Evolutionary conservation across 2,113 vertebrate genomes (phyloP).

Genomic region (Megaceryle torquata): DNA sequence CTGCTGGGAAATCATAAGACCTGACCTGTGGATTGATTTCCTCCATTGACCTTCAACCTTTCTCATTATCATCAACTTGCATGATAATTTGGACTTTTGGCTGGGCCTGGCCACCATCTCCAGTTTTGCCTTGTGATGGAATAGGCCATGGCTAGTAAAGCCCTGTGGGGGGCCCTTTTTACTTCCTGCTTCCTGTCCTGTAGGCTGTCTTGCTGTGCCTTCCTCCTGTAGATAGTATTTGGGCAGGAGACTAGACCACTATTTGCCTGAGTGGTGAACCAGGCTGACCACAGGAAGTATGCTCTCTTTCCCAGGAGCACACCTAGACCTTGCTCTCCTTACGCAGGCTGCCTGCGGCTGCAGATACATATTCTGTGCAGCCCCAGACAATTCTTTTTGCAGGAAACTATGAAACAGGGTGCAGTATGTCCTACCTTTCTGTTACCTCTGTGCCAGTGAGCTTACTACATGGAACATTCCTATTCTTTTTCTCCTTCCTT

Average conservation of each 20-base stretch:
- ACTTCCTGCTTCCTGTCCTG: neutral
- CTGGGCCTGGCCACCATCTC: neutral
- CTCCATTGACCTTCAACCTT: neutral
- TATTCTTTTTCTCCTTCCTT: neutral
- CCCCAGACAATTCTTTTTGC: neutral
- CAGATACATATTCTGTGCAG: neutral
- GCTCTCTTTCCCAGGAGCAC: neutral
- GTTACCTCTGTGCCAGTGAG: neutral
- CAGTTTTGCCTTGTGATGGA: neutral
- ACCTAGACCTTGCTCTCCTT: neutral
- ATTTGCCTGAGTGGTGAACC: neutral
- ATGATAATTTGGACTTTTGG: neutral
- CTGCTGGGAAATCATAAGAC: neutral
- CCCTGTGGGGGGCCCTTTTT: neutral
- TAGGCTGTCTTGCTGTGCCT: neutral
- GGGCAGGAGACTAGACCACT: neutral
- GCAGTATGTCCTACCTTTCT: neutral
- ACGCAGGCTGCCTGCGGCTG: neutral
- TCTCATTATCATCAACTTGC: neutral
- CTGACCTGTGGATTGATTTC: neutral
- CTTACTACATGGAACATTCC: neutral
- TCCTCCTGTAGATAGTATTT: neutral
- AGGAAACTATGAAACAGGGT: neutral
- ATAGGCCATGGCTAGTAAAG: neutral
- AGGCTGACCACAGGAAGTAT: accelerated